Conservation (phyloP, 2,888 invertebrate genomes). For the Phalera bucephala region DNA sequence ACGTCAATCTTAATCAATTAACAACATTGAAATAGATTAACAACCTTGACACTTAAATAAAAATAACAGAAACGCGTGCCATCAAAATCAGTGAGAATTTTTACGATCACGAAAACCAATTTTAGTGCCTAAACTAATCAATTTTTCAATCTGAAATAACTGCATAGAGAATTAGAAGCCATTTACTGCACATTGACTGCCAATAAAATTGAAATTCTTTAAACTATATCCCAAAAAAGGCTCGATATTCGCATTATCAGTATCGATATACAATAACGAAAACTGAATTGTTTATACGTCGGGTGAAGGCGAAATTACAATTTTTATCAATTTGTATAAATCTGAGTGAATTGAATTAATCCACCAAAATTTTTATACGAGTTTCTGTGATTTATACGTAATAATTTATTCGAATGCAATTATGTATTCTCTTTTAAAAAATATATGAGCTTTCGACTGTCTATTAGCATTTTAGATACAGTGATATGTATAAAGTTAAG, state of each 20-base stretch:
- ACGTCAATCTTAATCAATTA: no score
- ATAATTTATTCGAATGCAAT: slow-evolving; percentile 4
- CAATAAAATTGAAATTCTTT: background rate
- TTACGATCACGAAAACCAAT: slow-evolving; percentile 1
- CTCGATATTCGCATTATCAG: background rate
- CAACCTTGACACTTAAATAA: no score
- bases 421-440: slow-evolving; percentile 1
- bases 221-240: background rate
- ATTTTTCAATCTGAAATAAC: slow-evolving; percentile 1
- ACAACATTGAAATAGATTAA: no score
- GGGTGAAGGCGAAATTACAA: slow-evolving; percentile 6
- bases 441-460: background rate
- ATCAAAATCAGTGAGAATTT: background rate
- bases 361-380: slow-evolving; percentile 11
- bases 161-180: background rate
- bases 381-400: slow-evolving; percentile 4
- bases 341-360: slow-evolving; percentile 9
- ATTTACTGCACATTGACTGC: background rate
- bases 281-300: slow-evolving; percentile 6
- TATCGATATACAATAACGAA: slow-evolving; percentile 8
- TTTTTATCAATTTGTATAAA: slow-evolving; percentile 16
- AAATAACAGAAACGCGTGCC: background rate
- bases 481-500: slow-evolving; percentile 1
- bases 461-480: slow-evolving; percentile 2
- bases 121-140: slow-evolving; percentile 3